These are phyloP conservation scores for Ectemnius cavifrons DNA, from an alignment of 2,888 invertebrate species.

Conservation along the genomic window DNA sequence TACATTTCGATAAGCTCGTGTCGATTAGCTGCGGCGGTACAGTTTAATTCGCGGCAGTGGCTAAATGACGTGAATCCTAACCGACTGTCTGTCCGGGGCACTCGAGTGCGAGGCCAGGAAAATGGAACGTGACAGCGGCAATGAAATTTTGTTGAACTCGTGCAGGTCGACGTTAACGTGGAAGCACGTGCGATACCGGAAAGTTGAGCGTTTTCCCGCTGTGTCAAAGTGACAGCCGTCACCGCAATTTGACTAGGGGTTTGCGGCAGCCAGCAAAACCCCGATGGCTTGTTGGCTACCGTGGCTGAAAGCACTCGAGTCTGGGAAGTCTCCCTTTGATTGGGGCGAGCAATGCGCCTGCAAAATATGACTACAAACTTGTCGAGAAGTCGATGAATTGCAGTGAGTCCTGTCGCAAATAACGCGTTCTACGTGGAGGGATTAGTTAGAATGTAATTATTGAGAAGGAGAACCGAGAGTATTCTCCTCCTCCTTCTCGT, in stretches of 20 bases:
- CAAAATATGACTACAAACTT: conserved; percentile 25
- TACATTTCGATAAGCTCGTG: neutral
- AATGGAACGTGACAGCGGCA: too few relatives aligned
- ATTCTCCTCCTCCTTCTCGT: conserved; percentile 8
- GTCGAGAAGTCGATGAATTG: conserved; percentile 29
- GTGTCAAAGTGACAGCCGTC: conserved; percentile 13
- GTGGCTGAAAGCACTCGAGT: neutral
- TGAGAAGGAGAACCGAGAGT: neutral
- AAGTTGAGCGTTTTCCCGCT: neutral
- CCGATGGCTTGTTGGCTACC: too few relatives aligned
- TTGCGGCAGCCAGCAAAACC: conserved; percentile 10
- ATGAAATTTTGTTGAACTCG: too few relatives aligned
- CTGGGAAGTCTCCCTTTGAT: conserved; percentile 5
- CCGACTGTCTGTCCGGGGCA: too few relatives aligned
- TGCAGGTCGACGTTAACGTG: neutral
- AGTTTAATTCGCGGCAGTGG: too few relatives aligned
- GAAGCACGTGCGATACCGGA: neutral
- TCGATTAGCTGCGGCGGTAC: neutral
- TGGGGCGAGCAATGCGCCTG: conserved; percentile 11
- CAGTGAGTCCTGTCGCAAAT: conserved; percentile 9
- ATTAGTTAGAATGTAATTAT: conserved; percentile 53
- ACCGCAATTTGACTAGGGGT: conserved; percentile 19
- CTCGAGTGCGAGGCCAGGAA: too few relatives aligned
- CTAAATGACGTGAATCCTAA: too few relatives aligned
- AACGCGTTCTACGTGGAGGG: conserved; percentile 20